A percentile compares a stretch with the other conserved stretches of the same genome.
Conservation (phyloP, 2,113 vertebrate species). For the Aythya baeri region DNA sequence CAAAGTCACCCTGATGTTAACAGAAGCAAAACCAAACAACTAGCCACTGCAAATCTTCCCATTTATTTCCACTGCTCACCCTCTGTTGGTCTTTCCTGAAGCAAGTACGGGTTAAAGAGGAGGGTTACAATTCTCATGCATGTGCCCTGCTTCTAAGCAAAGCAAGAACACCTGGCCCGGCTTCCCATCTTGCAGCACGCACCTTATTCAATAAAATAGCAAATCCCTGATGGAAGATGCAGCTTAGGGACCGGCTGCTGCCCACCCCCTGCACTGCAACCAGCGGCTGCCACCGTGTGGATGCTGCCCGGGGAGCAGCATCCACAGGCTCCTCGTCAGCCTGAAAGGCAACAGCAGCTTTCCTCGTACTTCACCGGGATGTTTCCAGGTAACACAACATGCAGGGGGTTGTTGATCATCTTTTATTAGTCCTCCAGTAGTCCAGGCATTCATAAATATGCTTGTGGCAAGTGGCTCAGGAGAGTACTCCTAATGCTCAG, state of each 20-base stretch:
- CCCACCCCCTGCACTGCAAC: not conserved
- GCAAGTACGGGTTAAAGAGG: not conserved
- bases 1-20: not conserved
- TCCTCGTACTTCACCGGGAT: not conserved
- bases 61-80: not conserved
- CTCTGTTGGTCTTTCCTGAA: not conserved
- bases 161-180: not conserved
- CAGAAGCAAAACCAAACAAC: not conserved
- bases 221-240: accelerated
- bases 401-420: not conserved
- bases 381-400: not conserved
- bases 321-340: not conserved
- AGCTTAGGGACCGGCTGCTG: not conserved
- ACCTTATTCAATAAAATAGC: not conserved
- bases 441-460: not conserved
- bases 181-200: accelerated
- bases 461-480: not conserved
- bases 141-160: not conserved
- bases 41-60: not conserved
- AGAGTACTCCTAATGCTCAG: not conserved
- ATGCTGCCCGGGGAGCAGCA: not conserved
- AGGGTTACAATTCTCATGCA: not conserved
- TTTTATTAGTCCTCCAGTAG: not conserved
- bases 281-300: conserved; percentile 64
- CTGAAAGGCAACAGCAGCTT: not conserved